A percentile compares a stretch with the other conserved stretches of the same genome.
phyloP scores from a whole-genome alignment of 1,140 invertebrate genomes.

The Heliconius hermathena region DNA sequence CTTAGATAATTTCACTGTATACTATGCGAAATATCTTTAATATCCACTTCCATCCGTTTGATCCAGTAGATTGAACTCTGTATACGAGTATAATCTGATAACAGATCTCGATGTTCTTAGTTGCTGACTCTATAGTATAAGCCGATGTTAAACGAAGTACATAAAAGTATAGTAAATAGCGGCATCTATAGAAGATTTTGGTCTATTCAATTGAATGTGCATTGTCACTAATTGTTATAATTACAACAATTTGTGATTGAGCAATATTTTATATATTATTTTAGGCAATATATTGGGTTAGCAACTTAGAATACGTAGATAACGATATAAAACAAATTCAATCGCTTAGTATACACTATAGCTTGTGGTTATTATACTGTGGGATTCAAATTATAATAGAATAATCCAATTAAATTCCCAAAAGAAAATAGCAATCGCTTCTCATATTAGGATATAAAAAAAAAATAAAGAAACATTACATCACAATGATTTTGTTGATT shows the following conservation, averaged over 20 bases:
- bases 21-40: background rate
- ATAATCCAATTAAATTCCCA: background rate
- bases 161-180: background rate
- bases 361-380: constrained; percentile 4
- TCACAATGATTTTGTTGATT: background rate
- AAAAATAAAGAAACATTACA: background rate
- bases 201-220: background rate
- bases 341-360: background rate
- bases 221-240: background rate
- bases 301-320: background rate
- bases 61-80: no score
- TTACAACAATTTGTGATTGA: background rate
- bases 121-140: background rate
- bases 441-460: background rate
- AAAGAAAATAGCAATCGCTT: background rate
- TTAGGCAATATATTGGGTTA: background rate
- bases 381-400: background rate
- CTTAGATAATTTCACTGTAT: background rate
- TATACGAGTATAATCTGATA: no score
- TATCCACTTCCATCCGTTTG: background rate
- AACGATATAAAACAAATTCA: background rate
- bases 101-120: background rate
- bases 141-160: background rate
- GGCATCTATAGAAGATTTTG: background rate
- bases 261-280: no score